Evolutionary conservation across 2,888 invertebrate genomes (phyloP).

Genomic region (Galeruca laticollis): DNA sequence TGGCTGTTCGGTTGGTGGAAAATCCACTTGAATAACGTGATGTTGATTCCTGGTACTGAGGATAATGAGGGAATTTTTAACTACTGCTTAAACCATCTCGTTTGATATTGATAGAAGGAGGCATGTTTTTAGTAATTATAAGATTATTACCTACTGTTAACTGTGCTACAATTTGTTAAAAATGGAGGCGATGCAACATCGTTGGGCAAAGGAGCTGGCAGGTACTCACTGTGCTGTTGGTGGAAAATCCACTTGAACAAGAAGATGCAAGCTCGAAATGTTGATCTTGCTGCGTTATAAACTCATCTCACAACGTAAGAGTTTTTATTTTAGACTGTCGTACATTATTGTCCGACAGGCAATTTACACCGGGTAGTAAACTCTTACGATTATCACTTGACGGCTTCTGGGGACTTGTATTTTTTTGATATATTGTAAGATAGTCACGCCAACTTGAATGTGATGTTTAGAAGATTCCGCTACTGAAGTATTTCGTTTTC

Average conservation of each 20-base stretch:
- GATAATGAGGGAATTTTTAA: no score
- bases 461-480: no score
- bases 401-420: neutral
- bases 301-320: neutral
- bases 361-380: neutral
- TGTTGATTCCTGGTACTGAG: no score
- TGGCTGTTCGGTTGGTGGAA: no score
- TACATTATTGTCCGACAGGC: neutral
- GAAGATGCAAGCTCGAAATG: neutral
- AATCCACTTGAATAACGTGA: no score
- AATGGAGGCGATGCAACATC: neutral
- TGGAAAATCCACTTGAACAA: slow-evolving; percentile 3
- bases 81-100: no score
- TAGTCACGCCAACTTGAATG: no score
- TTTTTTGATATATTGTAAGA: no score
- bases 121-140: no score
- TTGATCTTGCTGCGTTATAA: neutral
- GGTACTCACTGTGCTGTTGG: neutral
- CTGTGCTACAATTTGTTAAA: neutral
- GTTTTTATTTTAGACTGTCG: neutral
- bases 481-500: no score
- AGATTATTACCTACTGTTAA: no score
- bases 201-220: neutral
- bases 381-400: neutral
- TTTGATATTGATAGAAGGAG: no score